phyloP scores from a whole-genome alignment of 2,113 vertebrate genomes.

The Gorilla gorilla region DNA sequence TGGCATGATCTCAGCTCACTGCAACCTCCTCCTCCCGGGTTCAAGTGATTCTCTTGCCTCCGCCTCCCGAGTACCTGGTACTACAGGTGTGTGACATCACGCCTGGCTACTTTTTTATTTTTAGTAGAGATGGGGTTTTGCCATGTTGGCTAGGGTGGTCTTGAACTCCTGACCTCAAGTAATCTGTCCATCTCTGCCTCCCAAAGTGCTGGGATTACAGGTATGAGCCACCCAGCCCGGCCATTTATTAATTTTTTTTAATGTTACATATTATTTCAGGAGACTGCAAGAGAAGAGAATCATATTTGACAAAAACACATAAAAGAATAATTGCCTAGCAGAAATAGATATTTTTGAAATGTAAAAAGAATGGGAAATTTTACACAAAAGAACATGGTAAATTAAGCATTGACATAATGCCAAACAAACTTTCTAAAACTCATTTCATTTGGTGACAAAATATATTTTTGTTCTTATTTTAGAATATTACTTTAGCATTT shows the following conservation, averaged over 20 bases:
- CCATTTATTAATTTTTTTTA: no score
- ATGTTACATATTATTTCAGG: not conserved
- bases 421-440: not conserved
- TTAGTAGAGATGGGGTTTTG: no score
- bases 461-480: not conserved
- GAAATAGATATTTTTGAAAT: not conserved
- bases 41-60: no score
- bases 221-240: fast-evolving
- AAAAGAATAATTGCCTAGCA: not conserved
- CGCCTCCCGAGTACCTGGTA: no score
- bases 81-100: no score
- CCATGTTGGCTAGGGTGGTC: no score
- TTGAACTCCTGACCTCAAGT: no score
- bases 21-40: no score
- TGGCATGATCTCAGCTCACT: no score
- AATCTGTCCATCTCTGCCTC: no score
- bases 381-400: not conserved
- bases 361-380: not conserved
- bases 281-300: not conserved
- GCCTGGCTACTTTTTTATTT: no score
- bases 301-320: not conserved
- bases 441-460: not conserved
- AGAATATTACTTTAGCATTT: not conserved
- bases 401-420: not conserved
- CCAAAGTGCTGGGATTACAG: no score